Evolutionary conservation across 2,113 vertebrate genomes (phyloP).

Genomic region (Periophthalmodon schlosseri): DNA sequence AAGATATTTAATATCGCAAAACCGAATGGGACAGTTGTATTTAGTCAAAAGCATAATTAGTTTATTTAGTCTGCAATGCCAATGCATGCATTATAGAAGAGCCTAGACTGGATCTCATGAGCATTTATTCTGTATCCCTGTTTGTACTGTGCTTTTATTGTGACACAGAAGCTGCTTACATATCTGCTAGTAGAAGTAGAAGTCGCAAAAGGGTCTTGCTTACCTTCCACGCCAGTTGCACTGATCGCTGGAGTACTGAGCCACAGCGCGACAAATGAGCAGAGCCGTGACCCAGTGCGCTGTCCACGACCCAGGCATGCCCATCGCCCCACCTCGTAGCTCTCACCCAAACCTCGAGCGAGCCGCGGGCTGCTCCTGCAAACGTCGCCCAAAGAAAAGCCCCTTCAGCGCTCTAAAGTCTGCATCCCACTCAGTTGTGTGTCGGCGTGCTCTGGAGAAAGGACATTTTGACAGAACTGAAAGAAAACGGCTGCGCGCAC

Average conservation of each 20-base stretch:
- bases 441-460: not conserved
- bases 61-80: too few relatives aligned
- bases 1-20: not conserved
- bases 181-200: not conserved
- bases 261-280: slow-evolving; percentile 73
- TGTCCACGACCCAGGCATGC: slow-evolving; percentile 49
- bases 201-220: slow-evolving; percentile 5
- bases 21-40: not conserved
- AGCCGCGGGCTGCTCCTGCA: slow-evolving; percentile 13
- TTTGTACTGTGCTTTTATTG: too few relatives aligned
- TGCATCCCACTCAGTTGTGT: slow-evolving; percentile 46
- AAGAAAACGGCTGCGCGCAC: slow-evolving; percentile 15
- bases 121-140: too few relatives aligned
- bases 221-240: slow-evolving; percentile 96
- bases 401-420: slow-evolving; percentile 1
- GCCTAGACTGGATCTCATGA: too few relatives aligned
- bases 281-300: slow-evolving; percentile 68
- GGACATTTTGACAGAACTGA: not conserved
- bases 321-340: slow-evolving; percentile 13
- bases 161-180: not conserved
- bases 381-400: slow-evolving; percentile 3
- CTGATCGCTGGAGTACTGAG: slow-evolving; percentile 91
- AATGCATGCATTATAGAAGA: too few relatives aligned
- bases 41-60: not conserved
- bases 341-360: slow-evolving; percentile 26